phyloP scores from a whole-genome alignment of 1,140 invertebrate species.

The Dreissena polymorpha region DNA sequence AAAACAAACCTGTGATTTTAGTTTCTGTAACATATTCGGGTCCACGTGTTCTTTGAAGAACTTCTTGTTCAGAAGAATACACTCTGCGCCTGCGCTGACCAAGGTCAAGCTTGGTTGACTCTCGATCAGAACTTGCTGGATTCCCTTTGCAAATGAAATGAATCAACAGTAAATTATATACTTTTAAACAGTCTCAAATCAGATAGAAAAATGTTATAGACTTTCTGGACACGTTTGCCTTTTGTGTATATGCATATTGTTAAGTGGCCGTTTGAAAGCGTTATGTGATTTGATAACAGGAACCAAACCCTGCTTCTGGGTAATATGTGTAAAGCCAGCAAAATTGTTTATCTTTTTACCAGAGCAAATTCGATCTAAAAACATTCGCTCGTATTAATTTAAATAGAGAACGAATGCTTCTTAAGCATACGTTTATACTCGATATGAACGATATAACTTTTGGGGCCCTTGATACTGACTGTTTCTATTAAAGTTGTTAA shows the following conservation, averaged over 20 bases:
- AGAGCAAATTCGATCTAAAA: too few species aligned
- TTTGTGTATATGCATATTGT: neutral
- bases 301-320: too few species aligned
- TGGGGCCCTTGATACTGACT: too few species aligned
- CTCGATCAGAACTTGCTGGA: slow-evolving; percentile 63
- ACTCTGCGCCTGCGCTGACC: slow-evolving; percentile 74
- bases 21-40: slow-evolving; percentile 57
- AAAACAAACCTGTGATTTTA: slow-evolving; percentile 65
- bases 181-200: neutral
- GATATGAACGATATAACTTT: too few species aligned
- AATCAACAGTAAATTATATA: neutral
- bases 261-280: neutral
- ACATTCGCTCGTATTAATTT: too few species aligned
- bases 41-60: slow-evolving; percentile 67
- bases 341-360: too few species aligned
- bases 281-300: too few species aligned
- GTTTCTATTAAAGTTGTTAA: too few species aligned
- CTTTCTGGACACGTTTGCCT: neutral
- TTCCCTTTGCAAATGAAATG: slow-evolving; percentile 49
- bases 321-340: too few species aligned
- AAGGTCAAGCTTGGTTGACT: slow-evolving; percentile 70
- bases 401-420: too few species aligned
- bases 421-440: too few species aligned
- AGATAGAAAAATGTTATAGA: neutral
- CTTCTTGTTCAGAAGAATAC: slow-evolving; percentile 68